A percentile compares a stretch with the other conserved stretches of the same genome.
Evolutionary conservation across 2,113 vertebrate genomes (phyloP).

Genomic region (Aepyceros melampus): DNA sequence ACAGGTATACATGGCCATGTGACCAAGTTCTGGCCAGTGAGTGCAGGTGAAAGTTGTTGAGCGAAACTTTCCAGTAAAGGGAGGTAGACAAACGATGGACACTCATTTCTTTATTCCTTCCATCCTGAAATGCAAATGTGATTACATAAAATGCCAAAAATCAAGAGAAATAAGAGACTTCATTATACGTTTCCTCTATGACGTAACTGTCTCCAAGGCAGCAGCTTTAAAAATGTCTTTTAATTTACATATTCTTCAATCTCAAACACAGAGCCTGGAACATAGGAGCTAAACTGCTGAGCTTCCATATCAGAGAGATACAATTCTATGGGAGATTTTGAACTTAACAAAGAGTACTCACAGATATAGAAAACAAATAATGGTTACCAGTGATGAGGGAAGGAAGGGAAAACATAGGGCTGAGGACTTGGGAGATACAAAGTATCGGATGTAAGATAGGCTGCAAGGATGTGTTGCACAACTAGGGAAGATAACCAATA

Average conservation of each 20-base stretch:
- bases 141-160: background rate
- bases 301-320: background rate
- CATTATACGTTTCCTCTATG: background rate
- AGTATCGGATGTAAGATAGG: accelerated
- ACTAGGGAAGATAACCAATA: background rate
- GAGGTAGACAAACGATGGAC: background rate
- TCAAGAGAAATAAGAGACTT: background rate
- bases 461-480: background rate
- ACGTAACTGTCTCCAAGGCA: background rate
- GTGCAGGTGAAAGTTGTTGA: background rate
- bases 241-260: background rate
- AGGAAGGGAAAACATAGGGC: too few species aligned
- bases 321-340: background rate
- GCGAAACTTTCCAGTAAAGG: background rate
- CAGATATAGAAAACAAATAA: background rate
- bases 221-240: background rate
- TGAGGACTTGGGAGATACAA: background rate
- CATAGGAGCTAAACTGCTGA: background rate
- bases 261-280: background rate
- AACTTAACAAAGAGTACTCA: background rate
- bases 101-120: background rate
- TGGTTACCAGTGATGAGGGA: background rate
- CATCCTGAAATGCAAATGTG: background rate
- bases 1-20: background rate
- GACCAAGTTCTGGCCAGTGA: background rate